Base-by-base conservation (phyloP, 2,888 invertebrate species). In the Conus canariensis region DNA sequence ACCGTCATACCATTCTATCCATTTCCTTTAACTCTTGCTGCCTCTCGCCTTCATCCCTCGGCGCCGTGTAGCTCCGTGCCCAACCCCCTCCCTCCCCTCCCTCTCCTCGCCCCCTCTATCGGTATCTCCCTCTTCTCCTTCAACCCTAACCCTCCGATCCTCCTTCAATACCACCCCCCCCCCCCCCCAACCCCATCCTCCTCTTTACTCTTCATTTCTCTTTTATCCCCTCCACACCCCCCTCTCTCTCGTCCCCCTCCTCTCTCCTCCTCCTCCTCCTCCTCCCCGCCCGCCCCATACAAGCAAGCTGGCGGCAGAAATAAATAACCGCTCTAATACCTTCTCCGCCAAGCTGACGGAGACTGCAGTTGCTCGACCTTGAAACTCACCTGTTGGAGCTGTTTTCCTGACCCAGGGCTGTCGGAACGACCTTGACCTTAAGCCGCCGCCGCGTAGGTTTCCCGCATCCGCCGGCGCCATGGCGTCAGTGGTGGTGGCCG, bases 341-440 rank as follows among this genome's bases (percentile, higher is more conserved):
- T 19, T 8, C 70, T 19, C 22, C 70, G 8, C 16, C 1, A 70
- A 70, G 19, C 70, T 22, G 8, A 70, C 7, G 19, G 19, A 22
- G 56, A 16, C 19, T 83, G 19, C 56, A 22, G 82, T 10, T 6
- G 56, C 8, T 56, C 82, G 58, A 83, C 82, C 82, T 83, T 83
- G 82, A 83, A 83, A 7, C 58, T 83, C 82, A 83, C 82, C 82
- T 83, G 82, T 58, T 83, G 56, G 12, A 58, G 82, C 82, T 83
- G 82, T 83, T 83, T 83, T 82, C 14, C 58, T 83, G 82, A 83
- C 82, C 82, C 82, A 83, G 82, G 82, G 82, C 82, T 58, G 56
- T 12, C 19, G 22, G 22, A 56, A 58, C 82, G 82, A 83, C 82
- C 82, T 83, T 83, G 56, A 83, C 82, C 56, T 58, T 58, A 83